Evolutionary conservation across 2,113 vertebrate genomes (phyloP).

Genomic region (Chlorodrepanis virens): DNA sequence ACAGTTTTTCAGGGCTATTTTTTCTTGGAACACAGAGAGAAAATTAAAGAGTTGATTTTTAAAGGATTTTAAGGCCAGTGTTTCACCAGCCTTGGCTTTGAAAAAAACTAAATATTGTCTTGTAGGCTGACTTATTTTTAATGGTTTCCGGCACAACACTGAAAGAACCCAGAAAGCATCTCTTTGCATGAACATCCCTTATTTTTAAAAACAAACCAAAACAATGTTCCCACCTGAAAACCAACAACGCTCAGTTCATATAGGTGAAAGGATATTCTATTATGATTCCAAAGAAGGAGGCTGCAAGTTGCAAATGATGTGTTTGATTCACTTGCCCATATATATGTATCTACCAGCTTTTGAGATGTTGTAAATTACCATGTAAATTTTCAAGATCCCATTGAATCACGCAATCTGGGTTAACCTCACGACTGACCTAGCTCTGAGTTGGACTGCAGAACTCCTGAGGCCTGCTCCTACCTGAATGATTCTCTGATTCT

Average conservation of each 20-base stretch:
- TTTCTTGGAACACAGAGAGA: not conserved
- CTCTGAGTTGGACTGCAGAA: not conserved
- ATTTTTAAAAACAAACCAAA: not conserved
- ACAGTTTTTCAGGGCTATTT: not conserved
- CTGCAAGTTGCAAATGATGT: not conserved
- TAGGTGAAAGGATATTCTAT: not conserved
- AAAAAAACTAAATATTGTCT: not conserved
- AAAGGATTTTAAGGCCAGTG: not conserved
- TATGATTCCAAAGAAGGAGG: not conserved
- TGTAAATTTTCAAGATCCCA: not conserved
- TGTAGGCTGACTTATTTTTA: not conserved
- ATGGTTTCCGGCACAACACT: not conserved
- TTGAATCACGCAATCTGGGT: fast-evolving
- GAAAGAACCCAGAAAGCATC: not conserved
- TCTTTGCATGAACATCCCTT: not conserved
- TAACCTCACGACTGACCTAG: not conserved
- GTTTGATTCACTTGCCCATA: not conserved
- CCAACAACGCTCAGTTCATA: not conserved
- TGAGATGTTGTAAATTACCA: not conserved
- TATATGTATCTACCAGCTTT: not conserved
- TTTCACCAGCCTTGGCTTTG: not conserved
- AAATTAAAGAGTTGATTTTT: not conserved
- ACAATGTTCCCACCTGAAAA: not conserved
- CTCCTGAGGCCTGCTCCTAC: not conserved
- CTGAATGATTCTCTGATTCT: not conserved